Conservation (phyloP, 2,888 invertebrate species). For the Dioctria linearis region DNA sequence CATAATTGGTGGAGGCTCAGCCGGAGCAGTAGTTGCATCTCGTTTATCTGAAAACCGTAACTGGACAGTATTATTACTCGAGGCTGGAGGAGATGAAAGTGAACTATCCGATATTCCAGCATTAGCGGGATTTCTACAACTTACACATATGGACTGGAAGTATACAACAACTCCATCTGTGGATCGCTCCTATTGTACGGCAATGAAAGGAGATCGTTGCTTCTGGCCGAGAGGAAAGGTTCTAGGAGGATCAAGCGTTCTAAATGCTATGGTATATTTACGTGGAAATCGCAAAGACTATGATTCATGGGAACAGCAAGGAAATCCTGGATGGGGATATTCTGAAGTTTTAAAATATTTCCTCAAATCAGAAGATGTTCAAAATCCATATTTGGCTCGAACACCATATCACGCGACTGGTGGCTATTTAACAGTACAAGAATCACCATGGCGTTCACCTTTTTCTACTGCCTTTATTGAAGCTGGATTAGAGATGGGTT, state of each 20-base stretch:
- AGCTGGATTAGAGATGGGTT: slow-evolving; percentile 87
- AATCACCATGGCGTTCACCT: slow-evolving; percentile 87
- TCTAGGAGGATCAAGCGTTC: slow-evolving; percentile 77
- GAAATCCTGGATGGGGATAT: slow-evolving; percentile 81
- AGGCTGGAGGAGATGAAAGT: slow-evolving; percentile 91
- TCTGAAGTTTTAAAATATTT: slow-evolving; percentile 87
- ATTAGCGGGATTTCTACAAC: slow-evolving; percentile 86
- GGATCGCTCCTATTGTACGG: slow-evolving; percentile 77
- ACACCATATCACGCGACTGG: slow-evolving; percentile 84
- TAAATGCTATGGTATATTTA: slow-evolving; percentile 79
- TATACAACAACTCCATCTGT: slow-evolving; percentile 87
- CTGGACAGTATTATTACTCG: slow-evolving; percentile 87
- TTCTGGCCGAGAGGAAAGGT: slow-evolving; percentile 76
- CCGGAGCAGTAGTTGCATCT: slow-evolving; percentile 90
- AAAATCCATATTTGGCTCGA: slow-evolving; percentile 84
- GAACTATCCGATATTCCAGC: slow-evolving; percentile 92
- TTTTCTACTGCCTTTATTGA: slow-evolving; percentile 86
- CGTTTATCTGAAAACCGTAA: slow-evolving; percentile 84
- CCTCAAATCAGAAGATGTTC: slow-evolving; percentile 89
- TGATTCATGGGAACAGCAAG: slow-evolving; percentile 76
- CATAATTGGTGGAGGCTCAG: slow-evolving; percentile 89
- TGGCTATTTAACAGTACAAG: slow-evolving; percentile 88
- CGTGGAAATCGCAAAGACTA: slow-evolving; percentile 78
- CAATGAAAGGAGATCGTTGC: slow-evolving; percentile 66
- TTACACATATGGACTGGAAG: slow-evolving; percentile 92